A percentile compares a stretch with the other conserved stretches of the same genome.
Evolutionary conservation across 2,113 vertebrate species (phyloP).

Genomic region (Festucalex cinctus): DNA sequence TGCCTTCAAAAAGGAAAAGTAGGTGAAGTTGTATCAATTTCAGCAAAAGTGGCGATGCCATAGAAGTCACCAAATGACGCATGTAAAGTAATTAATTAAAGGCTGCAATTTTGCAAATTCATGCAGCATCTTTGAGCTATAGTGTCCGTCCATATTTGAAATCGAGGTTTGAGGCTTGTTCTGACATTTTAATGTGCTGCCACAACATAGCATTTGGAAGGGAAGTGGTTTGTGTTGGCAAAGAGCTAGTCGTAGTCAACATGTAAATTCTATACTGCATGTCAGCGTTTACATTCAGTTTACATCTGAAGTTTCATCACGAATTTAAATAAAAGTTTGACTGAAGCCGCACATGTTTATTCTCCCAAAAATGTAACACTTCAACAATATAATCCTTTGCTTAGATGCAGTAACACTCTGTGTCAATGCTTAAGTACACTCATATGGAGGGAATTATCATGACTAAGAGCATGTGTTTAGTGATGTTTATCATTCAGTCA

Average conservation of each 20-base stretch:
- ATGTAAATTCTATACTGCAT: too few species aligned
- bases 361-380: neutral
- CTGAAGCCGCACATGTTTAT: neutral
- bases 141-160: neutral
- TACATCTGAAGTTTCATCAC: neutral
- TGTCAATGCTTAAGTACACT: too few species aligned
- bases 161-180: neutral
- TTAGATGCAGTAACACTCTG: too few species aligned
- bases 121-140: conserved; percentile 7
- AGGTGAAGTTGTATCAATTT: conserved; percentile 4
- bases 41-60: neutral
- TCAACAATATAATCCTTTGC: neutral
- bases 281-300: neutral
- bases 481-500: neutral
- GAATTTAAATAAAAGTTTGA: too few species aligned
- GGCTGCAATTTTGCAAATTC: conserved; percentile 3
- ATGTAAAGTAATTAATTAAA: neutral
- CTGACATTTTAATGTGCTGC: neutral
- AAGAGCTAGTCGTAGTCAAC: conserved; percentile 42
- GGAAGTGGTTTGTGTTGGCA: conserved; percentile 20
- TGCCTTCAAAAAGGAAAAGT: neutral
- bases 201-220: neutral
- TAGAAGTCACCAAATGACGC: neutral
- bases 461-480: neutral
- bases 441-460: too few species aligned